Percentiles rank a stretch among this genome's conserved stretches.
These are phyloP conservation scores for Sphecodes monilicornis DNA, from an alignment of 2,888 invertebrate species.

Conservation along the genomic window DNA sequence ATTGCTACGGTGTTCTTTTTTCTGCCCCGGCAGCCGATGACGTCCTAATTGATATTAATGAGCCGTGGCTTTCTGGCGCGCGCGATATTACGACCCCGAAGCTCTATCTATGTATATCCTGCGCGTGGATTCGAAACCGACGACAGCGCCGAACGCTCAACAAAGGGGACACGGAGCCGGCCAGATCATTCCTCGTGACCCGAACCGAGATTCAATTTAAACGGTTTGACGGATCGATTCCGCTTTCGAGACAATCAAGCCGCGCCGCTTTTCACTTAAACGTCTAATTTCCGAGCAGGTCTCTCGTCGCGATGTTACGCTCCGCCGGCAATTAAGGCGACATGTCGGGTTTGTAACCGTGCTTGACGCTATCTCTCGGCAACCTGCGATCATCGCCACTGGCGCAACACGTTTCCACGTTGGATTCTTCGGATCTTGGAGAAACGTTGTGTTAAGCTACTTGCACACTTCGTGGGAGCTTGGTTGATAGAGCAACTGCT, in stretches of 20 bases:
- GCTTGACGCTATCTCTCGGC: not conserved
- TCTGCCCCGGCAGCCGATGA: not conserved
- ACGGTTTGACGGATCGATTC: slow-evolving; percentile 39
- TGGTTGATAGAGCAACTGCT: too few species aligned
- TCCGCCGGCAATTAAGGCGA: slow-evolving; percentile 51
- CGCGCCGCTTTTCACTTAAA: slow-evolving; percentile 44
- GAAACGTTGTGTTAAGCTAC: not conserved
- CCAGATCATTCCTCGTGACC: slow-evolving; percentile 31
- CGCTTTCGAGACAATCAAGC: slow-evolving; percentile 46
- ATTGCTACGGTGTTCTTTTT: not conserved
- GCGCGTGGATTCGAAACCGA: not conserved
- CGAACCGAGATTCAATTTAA: slow-evolving; percentile 38
- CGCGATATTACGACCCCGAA: not conserved
- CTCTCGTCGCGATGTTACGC: slow-evolving; percentile 38
- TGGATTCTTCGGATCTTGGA: not conserved
- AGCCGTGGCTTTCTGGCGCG: not conserved
- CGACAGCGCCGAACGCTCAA: not conserved
- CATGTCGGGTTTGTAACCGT: slow-evolving; percentile 28
- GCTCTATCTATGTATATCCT: not conserved
- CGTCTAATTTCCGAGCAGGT: slow-evolving; percentile 47
- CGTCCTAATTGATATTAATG: slow-evolving; percentile 38
- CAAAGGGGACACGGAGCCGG: slow-evolving; percentile 34
- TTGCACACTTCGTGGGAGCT: too few species aligned
- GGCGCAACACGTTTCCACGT: not conserved
- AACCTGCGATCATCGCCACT: not conserved